Base-by-base conservation (phyloP, 1,140 invertebrate species). In the Pseudomyrmex dendroicus region DNA sequence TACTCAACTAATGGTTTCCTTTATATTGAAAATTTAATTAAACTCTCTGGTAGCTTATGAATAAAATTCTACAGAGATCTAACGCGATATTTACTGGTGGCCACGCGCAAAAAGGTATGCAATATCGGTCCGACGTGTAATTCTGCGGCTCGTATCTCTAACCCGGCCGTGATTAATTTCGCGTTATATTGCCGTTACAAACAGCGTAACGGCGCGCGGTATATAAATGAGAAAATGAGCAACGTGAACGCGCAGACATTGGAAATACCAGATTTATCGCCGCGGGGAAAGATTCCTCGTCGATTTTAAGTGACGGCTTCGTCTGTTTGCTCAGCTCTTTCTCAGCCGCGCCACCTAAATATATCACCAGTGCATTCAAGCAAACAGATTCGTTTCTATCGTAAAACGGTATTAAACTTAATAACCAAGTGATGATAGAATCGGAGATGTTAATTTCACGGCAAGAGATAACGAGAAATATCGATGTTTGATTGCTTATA, bases 251-350 rank as follows among this genome's bases (percentile, higher is more conserved):
- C 15, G 52, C 13, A 73, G 78, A 63, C 62, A 82, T 73, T 48
- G 70, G 78, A 46, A 82, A 82, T 82, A 82, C 54, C 59, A 59
- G 78, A 74, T 82, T 74, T 64, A 82, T 74, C 70, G 68, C 72
- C 48, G 25, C 17, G 2, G 59, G 78, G 48, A 35, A 73, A 82
- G 59, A 82, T 73, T 74, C 68, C 72, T 35, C 7, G 13, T n/a
- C 48, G 61, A 64, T 82, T 82, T 82, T 54, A 82, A 82, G 70
- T 74, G 70, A 74, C 59, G 78, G 5, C 7, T 35, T 35, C 25
- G 17, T 59, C 25, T 17, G 67, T 50, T 15, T 7, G 46, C n/a
- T 22, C 35, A 10, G 46, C 17, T 48, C 8, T 82, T 68, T 62
- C 73, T 73, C 50, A 35, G 20, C 52, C 57, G 17, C 56, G 52